Percentiles rank a stretch among this genome's conserved stretches.
Evolutionary conservation across 92 coral and sea anemone genomes (phyloP).

Genomic region (Virgularia gustaviana): DNA sequence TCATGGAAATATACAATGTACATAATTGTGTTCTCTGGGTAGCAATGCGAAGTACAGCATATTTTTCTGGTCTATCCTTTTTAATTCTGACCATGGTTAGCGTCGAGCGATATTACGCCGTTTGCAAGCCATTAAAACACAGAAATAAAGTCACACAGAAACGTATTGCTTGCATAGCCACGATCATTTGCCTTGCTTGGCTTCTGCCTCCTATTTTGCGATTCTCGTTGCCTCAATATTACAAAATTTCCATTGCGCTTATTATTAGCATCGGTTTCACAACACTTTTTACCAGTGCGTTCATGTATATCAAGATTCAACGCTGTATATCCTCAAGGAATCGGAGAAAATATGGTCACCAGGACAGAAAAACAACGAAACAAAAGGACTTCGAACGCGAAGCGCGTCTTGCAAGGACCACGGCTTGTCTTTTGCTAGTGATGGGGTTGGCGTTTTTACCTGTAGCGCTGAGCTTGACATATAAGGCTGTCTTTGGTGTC

Average conservation of each 20-base stretch:
- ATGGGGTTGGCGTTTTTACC: constrained; percentile 37
- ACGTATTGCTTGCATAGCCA: constrained; percentile 25
- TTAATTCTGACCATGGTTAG: constrained; percentile 45
- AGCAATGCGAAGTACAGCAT: constrained; percentile 21
- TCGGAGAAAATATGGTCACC: not conserved
- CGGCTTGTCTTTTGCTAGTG: constrained; percentile 24
- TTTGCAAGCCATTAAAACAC: constrained; percentile 43
- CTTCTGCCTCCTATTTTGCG: constrained; percentile 28
- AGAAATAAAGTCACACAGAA: constrained; percentile 24
- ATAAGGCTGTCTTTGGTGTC: constrained; percentile 38
- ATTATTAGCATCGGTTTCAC: constrained; percentile 22
- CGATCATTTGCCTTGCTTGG: constrained; percentile 27
- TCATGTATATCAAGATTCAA: constrained; percentile 24
- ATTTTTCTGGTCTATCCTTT: constrained; percentile 42
- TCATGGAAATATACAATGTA: constrained; percentile 37
- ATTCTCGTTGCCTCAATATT: constrained; percentile 1
- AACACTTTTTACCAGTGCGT: constrained; percentile 28
- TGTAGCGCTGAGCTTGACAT: constrained; percentile 18
- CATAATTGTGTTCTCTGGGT: constrained; percentile 39
- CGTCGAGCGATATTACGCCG: constrained; percentile 49
- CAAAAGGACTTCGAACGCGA: not conserved
- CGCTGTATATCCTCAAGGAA: not conserved
- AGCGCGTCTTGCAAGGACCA: constrained; percentile 31
- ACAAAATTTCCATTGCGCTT: not conserved
- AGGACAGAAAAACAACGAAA: not conserved